phyloP scores from a whole-genome alignment of 2,888 invertebrate genomes.

The Ophonus ardosiacus region DNA sequence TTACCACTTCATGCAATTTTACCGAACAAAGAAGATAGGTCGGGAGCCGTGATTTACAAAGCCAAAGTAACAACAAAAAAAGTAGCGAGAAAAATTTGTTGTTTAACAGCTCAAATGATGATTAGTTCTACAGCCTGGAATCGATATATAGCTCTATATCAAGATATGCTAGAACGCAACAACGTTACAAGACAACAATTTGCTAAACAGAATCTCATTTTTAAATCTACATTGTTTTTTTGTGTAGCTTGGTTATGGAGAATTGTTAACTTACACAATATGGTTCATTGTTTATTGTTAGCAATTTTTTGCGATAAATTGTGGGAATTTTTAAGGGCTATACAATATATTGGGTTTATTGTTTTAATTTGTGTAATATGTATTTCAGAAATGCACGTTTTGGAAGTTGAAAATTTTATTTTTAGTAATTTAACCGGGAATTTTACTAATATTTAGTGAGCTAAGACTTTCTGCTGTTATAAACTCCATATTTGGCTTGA shows the following conservation, averaged over 20 bases:
- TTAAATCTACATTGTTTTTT: constrained; percentile 87
- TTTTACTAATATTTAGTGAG: constrained; percentile 68
- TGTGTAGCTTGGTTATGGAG: constrained; percentile 87
- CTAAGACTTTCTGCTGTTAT: not conserved
- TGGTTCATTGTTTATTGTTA: constrained; percentile 85
- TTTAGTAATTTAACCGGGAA: constrained; percentile 76
- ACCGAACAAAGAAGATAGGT: constrained; percentile 73
- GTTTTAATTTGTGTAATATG: constrained; percentile 82
- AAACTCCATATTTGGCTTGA: not conserved
- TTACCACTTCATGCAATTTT: constrained; percentile 81
- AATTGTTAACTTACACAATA: constrained; percentile 87
- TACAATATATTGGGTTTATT: constrained; percentile 86
- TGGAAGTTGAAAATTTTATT: constrained; percentile 79
- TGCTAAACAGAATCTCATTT: constrained; percentile 79
- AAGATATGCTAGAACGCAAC: constrained; percentile 85
- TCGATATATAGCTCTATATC: constrained; percentile 88
- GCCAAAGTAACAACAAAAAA: constrained; percentile 83
- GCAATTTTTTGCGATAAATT: constrained; percentile 90
- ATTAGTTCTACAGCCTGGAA: constrained; percentile 90
- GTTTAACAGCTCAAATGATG: constrained; percentile 84
- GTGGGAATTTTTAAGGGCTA: constrained; percentile 85
- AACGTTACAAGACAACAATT: constrained; percentile 78
- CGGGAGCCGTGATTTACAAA: constrained; percentile 81
- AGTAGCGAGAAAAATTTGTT: constrained; percentile 81
- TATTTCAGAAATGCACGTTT: constrained; percentile 85